Conservation (phyloP, 2,888 invertebrate species). For the Nebria salina region DNA sequence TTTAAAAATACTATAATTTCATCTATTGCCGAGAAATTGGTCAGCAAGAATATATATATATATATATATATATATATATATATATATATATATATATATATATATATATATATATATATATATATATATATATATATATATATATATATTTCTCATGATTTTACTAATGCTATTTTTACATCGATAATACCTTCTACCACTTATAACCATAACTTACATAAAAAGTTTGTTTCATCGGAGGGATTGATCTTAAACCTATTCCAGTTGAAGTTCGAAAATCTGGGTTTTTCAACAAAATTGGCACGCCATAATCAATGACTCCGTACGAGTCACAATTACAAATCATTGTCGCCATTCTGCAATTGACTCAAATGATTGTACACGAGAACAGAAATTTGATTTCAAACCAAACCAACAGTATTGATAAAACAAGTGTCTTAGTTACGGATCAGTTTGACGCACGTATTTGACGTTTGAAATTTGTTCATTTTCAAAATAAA, state of each 20-base stretch:
- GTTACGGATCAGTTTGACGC: slow-evolving; percentile 11
- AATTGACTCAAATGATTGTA: slow-evolving; percentile 2
- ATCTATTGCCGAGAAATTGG: background rate
- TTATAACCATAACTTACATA: slow-evolving; percentile 55
- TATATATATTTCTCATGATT: background rate
- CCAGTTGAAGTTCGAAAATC: slow-evolving; percentile 58
- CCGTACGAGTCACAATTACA: slow-evolving; percentile 48
- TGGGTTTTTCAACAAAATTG: slow-evolving; percentile 55
- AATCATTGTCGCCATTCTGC: slow-evolving; percentile 24
- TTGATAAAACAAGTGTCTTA: slow-evolving; percentile 32
- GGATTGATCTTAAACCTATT: slow-evolving; percentile 55
- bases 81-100: no score
- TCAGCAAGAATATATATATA: no score
- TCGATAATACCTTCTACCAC: no score
- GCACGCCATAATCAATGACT: slow-evolving; percentile 58
- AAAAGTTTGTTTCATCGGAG: slow-evolving; percentile 56
- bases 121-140: no score
- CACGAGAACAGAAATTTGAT: background rate
- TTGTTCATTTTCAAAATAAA: background rate
- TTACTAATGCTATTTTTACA: no score
- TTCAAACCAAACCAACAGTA: slow-evolving; percentile 17
- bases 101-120: no score
- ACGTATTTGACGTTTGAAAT: background rate
- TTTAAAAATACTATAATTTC: background rate
- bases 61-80: no score